Base-by-base conservation (phyloP, 2,113 vertebrate genomes). In the Oreochromis aureus region DNA sequence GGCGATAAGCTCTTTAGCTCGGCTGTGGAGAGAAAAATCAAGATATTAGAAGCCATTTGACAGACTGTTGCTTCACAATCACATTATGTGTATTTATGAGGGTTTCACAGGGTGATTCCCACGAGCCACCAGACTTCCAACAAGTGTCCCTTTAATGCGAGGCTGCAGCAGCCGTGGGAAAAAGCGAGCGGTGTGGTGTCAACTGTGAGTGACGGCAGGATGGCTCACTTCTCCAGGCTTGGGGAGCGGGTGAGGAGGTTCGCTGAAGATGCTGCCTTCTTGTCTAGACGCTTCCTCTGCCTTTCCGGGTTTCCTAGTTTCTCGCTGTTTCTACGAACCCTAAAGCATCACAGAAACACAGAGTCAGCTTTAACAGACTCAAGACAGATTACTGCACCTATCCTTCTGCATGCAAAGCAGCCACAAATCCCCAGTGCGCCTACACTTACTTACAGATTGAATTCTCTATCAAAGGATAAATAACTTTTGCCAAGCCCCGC, bases 281-380 rank as follows among this genome's bases (percentile, higher is more conserved):
- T 97, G 82, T 97, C 96, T 82, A 98, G 96, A 19, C 96, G 96
- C 92, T 97, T 97, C 79, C 96, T 96, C 51, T 93, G 94, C 87
- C 91, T 93, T 24, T 97, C 96, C 12, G 86, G 90, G 39, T 84
- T 96, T 15, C 84, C 87, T 39, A 96, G 91, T 15, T 97, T 97
- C 84, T 98, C 97, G 2, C 97, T 98, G 93, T 97, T 97, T 88
- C 97, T 96, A 6, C 97, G 95, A 15, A 96, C 90, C 91, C 98
- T 98, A 83, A 6, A 34, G 34, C 34, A 13, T 34, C 85, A 55
- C 18, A 89, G 32, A 8, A 84, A 1, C 83, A 36, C 82, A 30
- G 22, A 63, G 12, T 81, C 11, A 36, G 41, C 41, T 16, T 80
- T 19, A 51, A 84, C 6, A 44, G 9, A 81, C 39, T 5, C 10